phyloP scores from a whole-genome alignment of 2,113 vertebrate genomes.

The Gila orcuttii region DNA sequence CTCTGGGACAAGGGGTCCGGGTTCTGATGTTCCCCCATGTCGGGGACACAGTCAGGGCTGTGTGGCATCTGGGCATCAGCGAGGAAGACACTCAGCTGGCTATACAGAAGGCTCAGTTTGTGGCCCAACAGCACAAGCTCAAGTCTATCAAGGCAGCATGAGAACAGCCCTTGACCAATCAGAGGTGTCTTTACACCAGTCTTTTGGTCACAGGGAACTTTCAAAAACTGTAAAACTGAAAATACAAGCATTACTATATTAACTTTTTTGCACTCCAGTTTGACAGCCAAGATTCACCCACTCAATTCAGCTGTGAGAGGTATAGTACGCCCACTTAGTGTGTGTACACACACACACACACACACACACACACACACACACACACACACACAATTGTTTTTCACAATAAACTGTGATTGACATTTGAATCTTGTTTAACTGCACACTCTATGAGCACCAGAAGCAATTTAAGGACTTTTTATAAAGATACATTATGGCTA shows the following conservation, averaged over 20 bases:
- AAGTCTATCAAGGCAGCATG: conserved; percentile 45
- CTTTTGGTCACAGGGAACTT: neutral
- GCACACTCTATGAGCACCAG: neutral
- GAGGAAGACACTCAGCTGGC: conserved; percentile 75
- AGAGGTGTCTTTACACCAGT: neutral
- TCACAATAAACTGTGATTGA: conserved; percentile 5
- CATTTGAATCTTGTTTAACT: neutral
- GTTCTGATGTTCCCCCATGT: conserved; percentile 79
- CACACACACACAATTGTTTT: neutral
- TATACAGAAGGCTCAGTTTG: conserved; percentile 78
- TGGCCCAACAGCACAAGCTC: conserved; percentile 63
- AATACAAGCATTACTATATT: neutral
- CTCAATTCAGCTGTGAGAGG: neutral
- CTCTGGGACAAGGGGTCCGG: conserved; percentile 64
- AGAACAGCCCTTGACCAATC: conserved; percentile 1
- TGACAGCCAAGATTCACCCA: neutral
- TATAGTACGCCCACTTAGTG: neutral
- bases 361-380: neutral
- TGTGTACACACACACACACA: neutral
- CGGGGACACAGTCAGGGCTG: conserved; percentile 55
- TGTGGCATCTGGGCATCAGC: conserved; percentile 82
- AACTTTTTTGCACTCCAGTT: neutral
- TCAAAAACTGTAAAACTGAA: neutral
- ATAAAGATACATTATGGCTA: neutral
- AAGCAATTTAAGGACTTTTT: neutral